These are phyloP conservation scores for Caenorhabditis sp. DNA, from an alignment of 2,888 invertebrate genomes.

Conservation along the genomic window DNA sequence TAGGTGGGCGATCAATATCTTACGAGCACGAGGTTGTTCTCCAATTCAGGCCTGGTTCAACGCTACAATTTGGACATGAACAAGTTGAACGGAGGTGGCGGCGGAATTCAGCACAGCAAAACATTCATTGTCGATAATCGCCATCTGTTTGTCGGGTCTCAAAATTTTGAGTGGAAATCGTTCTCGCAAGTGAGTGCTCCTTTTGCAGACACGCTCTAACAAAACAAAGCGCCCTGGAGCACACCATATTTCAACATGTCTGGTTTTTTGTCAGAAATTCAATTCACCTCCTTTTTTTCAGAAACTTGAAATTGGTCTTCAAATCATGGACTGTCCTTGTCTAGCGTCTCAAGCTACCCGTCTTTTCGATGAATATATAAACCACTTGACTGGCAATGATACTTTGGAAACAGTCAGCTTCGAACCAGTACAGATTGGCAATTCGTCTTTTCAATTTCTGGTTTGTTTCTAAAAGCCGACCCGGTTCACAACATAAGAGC, in stretches of 20 bases:
- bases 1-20: slow-evolving; percentile 1
- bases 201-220: too few species aligned
- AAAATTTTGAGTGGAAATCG: slow-evolving; percentile 40
- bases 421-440: slow-evolving; percentile 17
- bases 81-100: slow-evolving; percentile 31
- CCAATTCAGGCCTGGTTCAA: slow-evolving; percentile 21
- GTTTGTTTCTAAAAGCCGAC: too few species aligned
- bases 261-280: neutral
- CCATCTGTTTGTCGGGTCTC: slow-evolving; percentile 35
- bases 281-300: neutral
- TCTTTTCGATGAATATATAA: slow-evolving; percentile 27
- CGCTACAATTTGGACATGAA: slow-evolving; percentile 36
- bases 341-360: slow-evolving; percentile 24
- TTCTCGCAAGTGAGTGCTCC: slow-evolving; percentile 33
- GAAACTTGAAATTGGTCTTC: slow-evolving; percentile 38
- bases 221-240: too few species aligned
- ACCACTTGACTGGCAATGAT: slow-evolving; percentile 22
- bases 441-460: slow-evolving; percentile 29
- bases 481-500: too few species aligned
- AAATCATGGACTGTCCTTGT: slow-evolving; percentile 33
- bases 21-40: neutral
- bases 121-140: slow-evolving; percentile 28
- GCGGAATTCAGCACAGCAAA: slow-evolving; percentile 40
- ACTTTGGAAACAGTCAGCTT: slow-evolving; percentile 22
- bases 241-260: too few species aligned